phyloP scores from a whole-genome alignment of 1,140 invertebrate genomes.

The Samia ricini region DNA sequence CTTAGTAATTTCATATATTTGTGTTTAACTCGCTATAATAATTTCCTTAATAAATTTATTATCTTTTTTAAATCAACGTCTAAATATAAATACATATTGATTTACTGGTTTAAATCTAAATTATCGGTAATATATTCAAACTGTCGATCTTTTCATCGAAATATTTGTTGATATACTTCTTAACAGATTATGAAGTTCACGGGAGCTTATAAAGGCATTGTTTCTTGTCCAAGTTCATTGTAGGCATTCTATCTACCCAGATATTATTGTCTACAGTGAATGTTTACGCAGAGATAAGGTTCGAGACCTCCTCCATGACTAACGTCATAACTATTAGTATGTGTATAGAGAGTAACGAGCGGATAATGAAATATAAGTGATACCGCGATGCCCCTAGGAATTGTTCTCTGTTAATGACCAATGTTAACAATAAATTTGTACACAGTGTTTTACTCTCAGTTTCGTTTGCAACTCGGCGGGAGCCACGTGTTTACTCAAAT shows the following conservation, averaged over 20 bases:
- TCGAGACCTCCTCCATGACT: constrained; percentile 38
- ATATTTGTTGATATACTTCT: too few species aligned
- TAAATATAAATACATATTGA: too few species aligned
- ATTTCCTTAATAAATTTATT: too few species aligned
- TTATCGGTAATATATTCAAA: too few species aligned
- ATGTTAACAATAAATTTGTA: constrained; percentile 32
- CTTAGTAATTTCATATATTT: too few species aligned
- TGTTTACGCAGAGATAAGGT: constrained; percentile 36
- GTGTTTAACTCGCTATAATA: too few species aligned
- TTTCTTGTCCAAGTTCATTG: background rate
- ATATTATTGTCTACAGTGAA: constrained; percentile 14
- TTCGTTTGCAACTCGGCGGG: constrained; percentile 32
- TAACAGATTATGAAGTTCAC: background rate
- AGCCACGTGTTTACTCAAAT: constrained; percentile 20
- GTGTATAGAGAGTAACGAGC: constrained; percentile 41
- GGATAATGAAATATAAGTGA: constrained; percentile 48
- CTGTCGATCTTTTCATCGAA: too few species aligned
- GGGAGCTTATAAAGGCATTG: background rate
- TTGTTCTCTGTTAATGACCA: constrained; percentile 40
- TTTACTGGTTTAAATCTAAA: too few species aligned
- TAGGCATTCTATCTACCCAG: background rate
- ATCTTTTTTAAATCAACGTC: too few species aligned
- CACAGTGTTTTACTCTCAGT: constrained; percentile 35
- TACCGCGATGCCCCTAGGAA: constrained; percentile 40
- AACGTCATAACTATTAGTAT: constrained; percentile 47